phyloP scores from a whole-genome alignment of 2,888 invertebrate genomes.

The Catocala nupta region DNA sequence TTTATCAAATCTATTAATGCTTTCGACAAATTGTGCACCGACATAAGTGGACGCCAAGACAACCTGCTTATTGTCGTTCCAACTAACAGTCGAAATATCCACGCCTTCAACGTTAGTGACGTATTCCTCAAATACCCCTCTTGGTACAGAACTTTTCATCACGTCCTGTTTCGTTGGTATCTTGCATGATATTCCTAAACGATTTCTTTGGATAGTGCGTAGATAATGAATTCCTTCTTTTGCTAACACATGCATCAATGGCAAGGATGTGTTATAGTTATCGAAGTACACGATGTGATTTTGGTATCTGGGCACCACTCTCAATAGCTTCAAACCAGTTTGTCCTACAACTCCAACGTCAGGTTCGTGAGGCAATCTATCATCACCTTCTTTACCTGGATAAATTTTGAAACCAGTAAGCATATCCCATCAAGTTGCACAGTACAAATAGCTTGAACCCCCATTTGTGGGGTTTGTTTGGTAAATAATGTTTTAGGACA shows the following conservation, averaged over 20 bases:
- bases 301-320: too few relatives aligned
- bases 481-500: too few relatives aligned
- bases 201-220: slow-evolving; percentile 38
- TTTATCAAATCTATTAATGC: slow-evolving; percentile 21
- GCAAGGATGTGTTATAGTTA: slow-evolving; percentile 17
- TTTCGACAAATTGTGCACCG: slow-evolving; percentile 19
- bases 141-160: slow-evolving; percentile 22
- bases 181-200: slow-evolving; percentile 35
- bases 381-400: too few relatives aligned
- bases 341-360: too few relatives aligned
- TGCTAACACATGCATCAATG: slow-evolving; percentile 20
- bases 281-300: too few relatives aligned
- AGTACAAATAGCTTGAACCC: too few relatives aligned
- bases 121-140: slow-evolving; percentile 39
- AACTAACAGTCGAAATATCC: slow-evolving; percentile 30
- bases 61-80: slow-evolving; percentile 43
- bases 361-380: too few relatives aligned
- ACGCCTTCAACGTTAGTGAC: slow-evolving; percentile 35
- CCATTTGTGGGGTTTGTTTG: too few relatives aligned
- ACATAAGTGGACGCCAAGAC: slow-evolving; percentile 24
- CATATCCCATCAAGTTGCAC: too few relatives aligned
- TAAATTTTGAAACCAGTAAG: too few relatives aligned
- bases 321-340: too few relatives aligned
- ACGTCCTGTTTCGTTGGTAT: slow-evolving; percentile 32
- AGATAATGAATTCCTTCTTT: slow-evolving; percentile 31